Percentiles rank a stretch among this genome's conserved stretches.
These are phyloP conservation scores for Labeo catla DNA, from an alignment of 2,113 vertebrate genomes.

Conservation along the genomic window DNA sequence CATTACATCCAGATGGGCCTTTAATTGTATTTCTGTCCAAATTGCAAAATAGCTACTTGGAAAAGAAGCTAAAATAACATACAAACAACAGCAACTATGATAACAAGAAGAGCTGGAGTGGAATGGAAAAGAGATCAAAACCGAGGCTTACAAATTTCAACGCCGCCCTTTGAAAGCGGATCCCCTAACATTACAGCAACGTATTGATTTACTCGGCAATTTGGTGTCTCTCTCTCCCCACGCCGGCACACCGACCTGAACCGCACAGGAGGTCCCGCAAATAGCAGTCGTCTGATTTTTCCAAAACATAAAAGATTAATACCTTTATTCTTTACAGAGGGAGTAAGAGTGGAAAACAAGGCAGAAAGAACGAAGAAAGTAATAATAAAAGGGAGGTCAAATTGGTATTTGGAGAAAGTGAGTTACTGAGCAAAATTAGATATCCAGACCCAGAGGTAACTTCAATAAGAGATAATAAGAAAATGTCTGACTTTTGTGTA, in stretches of 20 bases:
- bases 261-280: conserved; percentile 76
- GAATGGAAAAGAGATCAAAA: conserved; percentile 93
- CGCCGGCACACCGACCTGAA: conserved; percentile 78
- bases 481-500: conserved; percentile 63
- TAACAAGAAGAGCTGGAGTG: conserved; percentile 93
- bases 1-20: conserved; percentile 97
- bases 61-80: conserved; percentile 98
- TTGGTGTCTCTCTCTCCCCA: conserved; percentile 79
- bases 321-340: conserved; percentile 71
- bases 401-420: conserved; percentile 74
- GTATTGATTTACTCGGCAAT: conserved; percentile 90
- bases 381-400: conserved; percentile 72
- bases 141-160: conserved; percentile 82
- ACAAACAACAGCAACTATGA: conserved; percentile 99
- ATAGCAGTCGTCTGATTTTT: conserved; percentile 75
- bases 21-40: conserved; percentile 98
- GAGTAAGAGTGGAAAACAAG: conserved; percentile 19
- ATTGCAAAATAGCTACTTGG: conserved; percentile 99
- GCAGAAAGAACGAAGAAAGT: conserved; percentile 54
- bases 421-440: conserved; percentile 68
- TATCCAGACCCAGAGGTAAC: conserved; percentile 65
- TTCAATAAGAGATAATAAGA: conserved; percentile 75
- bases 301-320: conserved; percentile 82
- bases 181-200: conserved; percentile 79
- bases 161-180: conserved; percentile 86